A percentile compares a stretch with the other conserved stretches of the same genome.
Conservation (phyloP, 2,113 vertebrate genomes). For the Cepphus grylle region DNA sequence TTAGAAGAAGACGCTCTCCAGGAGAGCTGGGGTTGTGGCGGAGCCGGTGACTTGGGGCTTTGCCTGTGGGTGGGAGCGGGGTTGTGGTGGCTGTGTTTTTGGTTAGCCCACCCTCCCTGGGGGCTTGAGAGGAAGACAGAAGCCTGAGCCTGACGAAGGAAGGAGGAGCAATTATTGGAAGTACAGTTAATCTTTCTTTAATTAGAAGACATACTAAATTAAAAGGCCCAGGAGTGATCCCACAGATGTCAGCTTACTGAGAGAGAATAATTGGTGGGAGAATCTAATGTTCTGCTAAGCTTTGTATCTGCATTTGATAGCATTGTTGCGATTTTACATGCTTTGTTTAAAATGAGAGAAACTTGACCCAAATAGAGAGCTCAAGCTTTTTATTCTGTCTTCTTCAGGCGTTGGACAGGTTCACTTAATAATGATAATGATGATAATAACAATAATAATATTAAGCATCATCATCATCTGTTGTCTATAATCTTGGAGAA, state of each 20-base stretch:
- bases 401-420: not conserved
- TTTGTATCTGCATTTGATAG: not conserved
- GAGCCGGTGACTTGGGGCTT: not conserved
- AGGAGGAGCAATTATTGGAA: conserved; percentile 44
- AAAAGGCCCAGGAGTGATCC: conserved; percentile 53
- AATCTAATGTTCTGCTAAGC: conserved; percentile 31
- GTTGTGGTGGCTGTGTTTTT: not conserved
- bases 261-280: conserved; percentile 37
- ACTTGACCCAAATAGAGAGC: conserved; percentile 46
- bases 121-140: not conserved
- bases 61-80: not conserved
- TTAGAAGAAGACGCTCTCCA: not conserved
- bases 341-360: conserved; percentile 5
- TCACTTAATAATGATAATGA: not conserved
- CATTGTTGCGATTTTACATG: not conserved
- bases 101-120: not conserved
- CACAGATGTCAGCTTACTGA: conserved; percentile 22
- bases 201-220: conserved; percentile 61
- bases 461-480: not conserved
- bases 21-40: not conserved
- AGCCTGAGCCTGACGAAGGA: not conserved
- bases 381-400: not conserved
- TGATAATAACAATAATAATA: not conserved
- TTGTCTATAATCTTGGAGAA: not conserved
- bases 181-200: conserved; percentile 64